Percentiles rank a stretch among this genome's conserved stretches.
phyloP scores from a whole-genome alignment of 2,113 vertebrate species.

The Eurypyga helias region DNA sequence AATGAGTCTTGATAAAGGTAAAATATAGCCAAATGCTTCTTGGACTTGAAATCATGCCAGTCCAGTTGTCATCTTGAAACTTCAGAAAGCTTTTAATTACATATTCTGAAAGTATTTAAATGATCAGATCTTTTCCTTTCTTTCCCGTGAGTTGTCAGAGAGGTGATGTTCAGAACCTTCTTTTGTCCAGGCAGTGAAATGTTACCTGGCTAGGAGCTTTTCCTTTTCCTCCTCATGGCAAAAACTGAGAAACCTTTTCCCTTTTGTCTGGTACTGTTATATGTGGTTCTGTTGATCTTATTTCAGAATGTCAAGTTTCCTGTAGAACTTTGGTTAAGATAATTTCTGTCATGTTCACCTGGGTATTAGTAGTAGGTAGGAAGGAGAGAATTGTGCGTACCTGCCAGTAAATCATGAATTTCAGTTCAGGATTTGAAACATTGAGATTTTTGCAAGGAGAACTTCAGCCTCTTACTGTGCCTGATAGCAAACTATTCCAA shows the following conservation, averaged over 20 bases:
- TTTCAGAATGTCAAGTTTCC: not conserved
- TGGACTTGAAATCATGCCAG: constrained; percentile 23
- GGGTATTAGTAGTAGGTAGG: not conserved
- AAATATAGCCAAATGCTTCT: not conserved
- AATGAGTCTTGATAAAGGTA: constrained; percentile 26
- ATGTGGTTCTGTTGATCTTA: not conserved
- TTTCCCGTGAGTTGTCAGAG: not conserved
- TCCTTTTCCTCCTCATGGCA: not conserved
- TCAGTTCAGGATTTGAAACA: not conserved
- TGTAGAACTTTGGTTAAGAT: not conserved
- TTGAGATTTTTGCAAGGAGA: not conserved
- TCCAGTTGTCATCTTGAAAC: constrained; percentile 24
- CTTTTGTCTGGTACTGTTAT: not conserved
- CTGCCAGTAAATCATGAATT: not conserved
- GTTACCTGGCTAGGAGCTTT: not conserved
- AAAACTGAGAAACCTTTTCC: not conserved
- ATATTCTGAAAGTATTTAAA: constrained; percentile 13
- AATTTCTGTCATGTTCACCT: not conserved
- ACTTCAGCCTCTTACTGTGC: not conserved
- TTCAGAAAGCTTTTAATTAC: constrained; percentile 17
- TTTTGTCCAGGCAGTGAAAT: not conserved
- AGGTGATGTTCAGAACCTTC: not conserved
- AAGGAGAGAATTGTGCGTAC: not conserved
- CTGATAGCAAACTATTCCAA: not conserved
- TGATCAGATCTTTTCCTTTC: not conserved